Evolutionary conservation across 1,140 invertebrate species (phyloP).

Genomic region (Drosophila arawakana): DNA sequence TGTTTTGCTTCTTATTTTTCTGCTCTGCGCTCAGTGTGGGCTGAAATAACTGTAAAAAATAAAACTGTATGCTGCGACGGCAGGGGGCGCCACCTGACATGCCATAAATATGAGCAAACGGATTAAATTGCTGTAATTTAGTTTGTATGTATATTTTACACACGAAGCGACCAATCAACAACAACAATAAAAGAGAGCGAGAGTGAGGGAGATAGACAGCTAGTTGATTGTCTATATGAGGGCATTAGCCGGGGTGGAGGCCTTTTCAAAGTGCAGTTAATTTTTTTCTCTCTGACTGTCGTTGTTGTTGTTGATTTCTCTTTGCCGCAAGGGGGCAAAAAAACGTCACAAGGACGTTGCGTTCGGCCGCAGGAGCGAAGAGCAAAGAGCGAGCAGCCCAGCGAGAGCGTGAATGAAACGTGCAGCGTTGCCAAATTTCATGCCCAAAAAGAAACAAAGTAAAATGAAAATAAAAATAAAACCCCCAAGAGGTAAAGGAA

Average conservation of each 20-base stretch:
- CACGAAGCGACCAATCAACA: conserved; percentile 43
- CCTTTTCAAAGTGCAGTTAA: conserved; percentile 51
- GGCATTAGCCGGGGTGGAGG: background rate
- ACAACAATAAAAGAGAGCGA: conserved; percentile 10
- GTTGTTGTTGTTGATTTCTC: conserved; percentile 9
- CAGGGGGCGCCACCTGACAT: conserved; percentile 49
- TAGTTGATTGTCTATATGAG: background rate
- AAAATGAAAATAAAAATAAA: conserved; percentile 4
- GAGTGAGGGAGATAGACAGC: conserved; percentile 1
- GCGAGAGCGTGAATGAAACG: conserved; percentile 10
- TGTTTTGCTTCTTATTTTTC: conserved; percentile 9
- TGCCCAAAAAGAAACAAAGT: conserved; percentile 23
- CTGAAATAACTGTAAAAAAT: conserved; percentile 35
- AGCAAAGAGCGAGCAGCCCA: background rate
- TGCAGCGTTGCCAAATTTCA: conserved; percentile 66
- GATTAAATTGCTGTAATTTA: conserved; percentile 62
- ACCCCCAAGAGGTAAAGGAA: too few species aligned
- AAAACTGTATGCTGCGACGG: conserved; percentile 18
- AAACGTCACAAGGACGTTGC: conserved; percentile 57
- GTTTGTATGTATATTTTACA: conserved; percentile 61
- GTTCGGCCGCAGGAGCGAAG: conserved; percentile 13
- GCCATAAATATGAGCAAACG: conserved; percentile 49
- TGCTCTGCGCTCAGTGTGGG: conserved; percentile 16
- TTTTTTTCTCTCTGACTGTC: conserved; percentile 44
- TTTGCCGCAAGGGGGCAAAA: conserved; percentile 40